phyloP scores from a whole-genome alignment of 2,113 vertebrate species.

The Circaetus cinerascens region DNA sequence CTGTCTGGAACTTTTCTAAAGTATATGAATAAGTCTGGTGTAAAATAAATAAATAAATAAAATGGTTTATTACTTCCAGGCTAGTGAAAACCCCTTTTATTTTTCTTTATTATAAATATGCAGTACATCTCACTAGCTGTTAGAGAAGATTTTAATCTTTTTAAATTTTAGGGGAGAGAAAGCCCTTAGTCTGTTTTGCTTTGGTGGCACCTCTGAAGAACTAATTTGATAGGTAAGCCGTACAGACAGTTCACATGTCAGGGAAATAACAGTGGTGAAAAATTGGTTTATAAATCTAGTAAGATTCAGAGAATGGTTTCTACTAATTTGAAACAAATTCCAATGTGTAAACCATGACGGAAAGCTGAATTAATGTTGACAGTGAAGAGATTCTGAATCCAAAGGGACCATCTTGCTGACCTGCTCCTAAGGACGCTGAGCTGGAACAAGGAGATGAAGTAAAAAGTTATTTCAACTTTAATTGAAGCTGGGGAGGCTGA shows the following conservation, averaged over 20 bases:
- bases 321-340: slow-evolving; percentile 35
- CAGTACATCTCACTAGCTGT: background rate
- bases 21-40: background rate
- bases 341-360: background rate
- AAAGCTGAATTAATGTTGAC: slow-evolving; percentile 2
- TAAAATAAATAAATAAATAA: background rate
- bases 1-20: slow-evolving; percentile 39
- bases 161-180: background rate
- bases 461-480: background rate
- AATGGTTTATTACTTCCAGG: background rate
- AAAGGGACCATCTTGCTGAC: background rate
- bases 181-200: background rate
- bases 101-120: background rate
- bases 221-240: background rate
- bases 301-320: background rate
- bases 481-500: background rate
- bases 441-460: background rate
- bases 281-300: background rate
- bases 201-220: background rate
- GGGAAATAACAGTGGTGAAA: background rate
- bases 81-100: background rate
- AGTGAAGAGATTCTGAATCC: background rate
- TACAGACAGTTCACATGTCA: background rate
- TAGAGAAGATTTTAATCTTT: background rate
- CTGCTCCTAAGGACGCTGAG: background rate